Evolutionary conservation across 2,888 invertebrate genomes (phyloP), one percentile per base, ranked within the genome.

Genomic region (Acheta domesticus): DNA sequence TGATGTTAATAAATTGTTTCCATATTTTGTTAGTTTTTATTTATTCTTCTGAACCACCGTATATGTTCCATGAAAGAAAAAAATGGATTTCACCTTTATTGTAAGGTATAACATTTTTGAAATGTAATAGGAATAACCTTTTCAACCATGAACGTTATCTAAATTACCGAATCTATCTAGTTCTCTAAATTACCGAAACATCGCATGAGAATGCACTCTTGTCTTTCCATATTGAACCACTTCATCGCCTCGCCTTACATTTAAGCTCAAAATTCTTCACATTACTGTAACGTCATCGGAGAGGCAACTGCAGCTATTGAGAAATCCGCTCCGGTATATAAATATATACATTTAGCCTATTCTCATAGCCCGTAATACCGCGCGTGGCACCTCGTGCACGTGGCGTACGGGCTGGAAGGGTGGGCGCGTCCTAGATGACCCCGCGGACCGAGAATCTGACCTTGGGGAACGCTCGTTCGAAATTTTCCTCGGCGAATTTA

Each of bases 401-500:
- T 62, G 62, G 62, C 62, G 14, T 8, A 1, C 12, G 1, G 16
- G 62, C 62, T 62, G 16, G 16, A n/a, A n/a, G 62, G 62, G 62
- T 62, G n/a, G 62, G 62, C 14, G 62, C 62, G 62, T 62, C 62
- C 62, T 62, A 14, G 16, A 62, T 62, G 62, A 62, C 14, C 62
- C n/a, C n/a, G n/a, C n/a, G 62, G 16, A 14, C 62, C 16, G 62
- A n/a, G 14, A 14, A 62, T n/a, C 8, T n/a, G 16, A n/a, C 62
- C n/a, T 62, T 62, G 16, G n/a, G n/a, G 12, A 62, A n/a, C 62
- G 62, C 62, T 62, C 62, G 62, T 62, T 62, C 62, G 16, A n/a
- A 62, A 62, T 62, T 62, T n/a, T 62, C 62, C 8, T 62, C 62
- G 62, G 62, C 62, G 62, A 62, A 62, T 62, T 62, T 62, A 62